Conservation (phyloP, 2,888 invertebrate genomes). For the Ennomos fuscantarius region DNA sequence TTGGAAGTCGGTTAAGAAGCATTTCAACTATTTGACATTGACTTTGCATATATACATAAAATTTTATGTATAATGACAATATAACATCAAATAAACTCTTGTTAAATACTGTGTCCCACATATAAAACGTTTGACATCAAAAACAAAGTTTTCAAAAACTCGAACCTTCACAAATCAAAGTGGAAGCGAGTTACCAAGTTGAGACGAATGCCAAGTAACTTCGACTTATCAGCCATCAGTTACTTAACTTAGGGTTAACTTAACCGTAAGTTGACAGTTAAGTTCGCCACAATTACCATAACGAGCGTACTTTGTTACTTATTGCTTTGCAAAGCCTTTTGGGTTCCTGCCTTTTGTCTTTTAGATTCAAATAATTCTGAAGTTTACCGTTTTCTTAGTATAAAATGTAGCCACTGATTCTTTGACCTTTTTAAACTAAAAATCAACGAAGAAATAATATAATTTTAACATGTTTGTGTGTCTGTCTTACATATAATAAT, state of each 20-base stretch:
- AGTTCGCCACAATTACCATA: conserved; percentile 59
- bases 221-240: conserved; percentile 35
- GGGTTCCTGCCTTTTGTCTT: conserved; percentile 23
- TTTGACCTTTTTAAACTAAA: too few relatives aligned
- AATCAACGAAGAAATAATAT: too few relatives aligned
- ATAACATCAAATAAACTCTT: too few relatives aligned
- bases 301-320: conserved; percentile 49
- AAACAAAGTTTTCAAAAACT: conserved; percentile 19
- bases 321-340: conserved; percentile 29
- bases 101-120: background rate
- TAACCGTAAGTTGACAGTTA: conserved; percentile 45
- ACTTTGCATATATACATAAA: too few relatives aligned
- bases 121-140: conserved; percentile 1
- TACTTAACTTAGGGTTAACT: conserved; percentile 39
- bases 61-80: too few relatives aligned
- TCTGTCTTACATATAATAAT: too few relatives aligned
- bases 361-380: conserved; percentile 29
- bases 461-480: too few relatives aligned
- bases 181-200: conserved; percentile 36
- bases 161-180: conserved; percentile 42
- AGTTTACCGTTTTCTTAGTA: conserved; percentile 5
- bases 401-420: background rate
- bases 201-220: conserved; percentile 37
- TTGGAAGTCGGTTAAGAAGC: too few relatives aligned
- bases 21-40: too few relatives aligned